Percentiles rank a stretch among this genome's conserved stretches.
These are phyloP conservation scores for Sturmia bella DNA, from an alignment of 2,888 invertebrate species.

Conservation along the genomic window DNA sequence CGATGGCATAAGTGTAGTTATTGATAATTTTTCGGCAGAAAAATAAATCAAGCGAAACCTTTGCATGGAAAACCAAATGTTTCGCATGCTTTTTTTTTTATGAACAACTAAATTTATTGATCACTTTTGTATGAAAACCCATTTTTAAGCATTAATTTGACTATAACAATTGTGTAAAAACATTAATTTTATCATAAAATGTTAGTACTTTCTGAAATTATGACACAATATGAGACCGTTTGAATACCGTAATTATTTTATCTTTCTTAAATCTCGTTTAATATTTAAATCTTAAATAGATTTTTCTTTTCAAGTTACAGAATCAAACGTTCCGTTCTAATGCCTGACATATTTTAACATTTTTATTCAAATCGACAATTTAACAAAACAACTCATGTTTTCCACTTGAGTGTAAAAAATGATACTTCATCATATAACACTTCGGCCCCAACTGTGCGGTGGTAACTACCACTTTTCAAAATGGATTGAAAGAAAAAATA, in stretches of 20 bases:
- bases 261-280: not conserved
- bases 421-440: constrained; percentile 54
- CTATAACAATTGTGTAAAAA: too few relatives aligned
- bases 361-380: constrained; percentile 35
- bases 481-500: constrained; percentile 5
- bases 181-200: too few relatives aligned
- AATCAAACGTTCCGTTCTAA: not conserved
- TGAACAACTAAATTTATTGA: too few relatives aligned
- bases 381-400: constrained; percentile 49
- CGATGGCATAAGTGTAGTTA: too few relatives aligned
- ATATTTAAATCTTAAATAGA: constrained; percentile 12
- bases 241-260: not conserved
- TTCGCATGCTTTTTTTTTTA: too few relatives aligned
- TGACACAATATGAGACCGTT: too few relatives aligned
- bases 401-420: constrained; percentile 48
- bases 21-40: too few relatives aligned
- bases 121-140: too few relatives aligned
- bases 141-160: too few relatives aligned
- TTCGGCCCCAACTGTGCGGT: constrained; percentile 11
- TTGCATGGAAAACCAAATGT: too few relatives aligned
- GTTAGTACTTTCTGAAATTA: too few relatives aligned
- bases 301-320: constrained; percentile 9
- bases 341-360: not conserved
- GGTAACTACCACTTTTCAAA: constrained; percentile 37
- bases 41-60: too few relatives aligned